These are phyloP conservation scores for Matsumurasca onukii DNA, from an alignment of 1,140 invertebrate species.

Conservation along the genomic window DNA sequence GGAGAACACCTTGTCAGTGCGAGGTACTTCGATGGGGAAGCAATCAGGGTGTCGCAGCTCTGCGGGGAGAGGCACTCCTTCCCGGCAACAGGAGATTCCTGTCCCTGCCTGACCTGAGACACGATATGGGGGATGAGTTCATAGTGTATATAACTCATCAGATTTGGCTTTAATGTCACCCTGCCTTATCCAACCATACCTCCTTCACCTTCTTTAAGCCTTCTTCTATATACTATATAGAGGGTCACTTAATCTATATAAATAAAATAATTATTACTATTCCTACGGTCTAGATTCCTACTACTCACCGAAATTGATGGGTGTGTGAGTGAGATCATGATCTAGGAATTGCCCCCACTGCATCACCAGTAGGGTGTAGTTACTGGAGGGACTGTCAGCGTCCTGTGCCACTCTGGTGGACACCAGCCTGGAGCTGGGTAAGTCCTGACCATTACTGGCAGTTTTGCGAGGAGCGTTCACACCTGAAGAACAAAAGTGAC, in stretches of 20 bases:
- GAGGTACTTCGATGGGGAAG: constrained; percentile 60
- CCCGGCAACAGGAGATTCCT: constrained; percentile 47
- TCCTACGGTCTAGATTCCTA: no score
- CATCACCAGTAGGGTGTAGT: constrained; percentile 53
- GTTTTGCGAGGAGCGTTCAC: constrained; percentile 53
- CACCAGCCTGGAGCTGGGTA: constrained; percentile 56
- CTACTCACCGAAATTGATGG: constrained; percentile 48
- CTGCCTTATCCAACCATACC: no score
- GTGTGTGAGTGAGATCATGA: constrained; percentile 57
- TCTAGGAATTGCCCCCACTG: constrained; percentile 59
- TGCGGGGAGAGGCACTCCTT: constrained; percentile 46
- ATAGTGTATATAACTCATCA: no score
- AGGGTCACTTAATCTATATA: not conserved
- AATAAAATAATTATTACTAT: not conserved
- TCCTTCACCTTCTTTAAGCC: not conserved
- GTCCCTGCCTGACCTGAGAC: constrained; percentile 42
- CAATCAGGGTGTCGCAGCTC: constrained; percentile 57
- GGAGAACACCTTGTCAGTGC: constrained; percentile 50
- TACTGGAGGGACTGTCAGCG: constrained; percentile 45
- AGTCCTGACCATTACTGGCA: constrained; percentile 44
- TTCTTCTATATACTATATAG: not conserved
- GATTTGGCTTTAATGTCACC: no score
- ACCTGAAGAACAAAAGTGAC: constrained; percentile 47
- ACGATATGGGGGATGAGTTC: constrained; percentile 11
- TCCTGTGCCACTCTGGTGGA: constrained; percentile 54